Base-by-base conservation (phyloP, 2,888 invertebrate genomes). In the Drosophila mayaguana region DNA sequence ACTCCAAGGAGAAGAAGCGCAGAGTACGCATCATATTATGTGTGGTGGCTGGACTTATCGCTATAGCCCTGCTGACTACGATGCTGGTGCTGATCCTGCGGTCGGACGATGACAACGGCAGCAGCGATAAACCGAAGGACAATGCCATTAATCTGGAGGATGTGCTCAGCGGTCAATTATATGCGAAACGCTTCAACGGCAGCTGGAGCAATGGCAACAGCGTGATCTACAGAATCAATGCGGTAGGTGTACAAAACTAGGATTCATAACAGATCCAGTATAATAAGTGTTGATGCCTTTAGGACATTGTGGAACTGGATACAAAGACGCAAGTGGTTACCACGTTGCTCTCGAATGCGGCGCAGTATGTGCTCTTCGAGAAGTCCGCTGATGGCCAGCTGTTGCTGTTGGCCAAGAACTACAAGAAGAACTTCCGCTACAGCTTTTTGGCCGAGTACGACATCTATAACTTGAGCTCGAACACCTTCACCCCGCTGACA, bases 361-460 rank as follows among this genome's bases (percentile, higher is more conserved):
- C 66, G 0, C 88, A 91, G 2, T 91, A 92, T 67, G 75, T 83
- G 34, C 67, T 86, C 68, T 94, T 94, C 81, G 94, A 94, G 81
- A 92, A 96, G 69, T 96, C 96, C 0, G 94, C 95, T 0, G 96
- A 96, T 90, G 93, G 93, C 54, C 94, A 94, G 80, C 95, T 94
- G 88, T 88, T 96, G 63, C 92, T 96, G 59, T 92, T 96, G 74
- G 94, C 95, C 6, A 94, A 94, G 82, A 94, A 94, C 86, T 94
- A 94, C 76, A 94, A 94, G 88, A 96, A 95, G 96, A 94, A 96
- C 42, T 97, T 96, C 93, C 94, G 97, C 67, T 95, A 97, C 91
- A 97, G 97, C 80, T 97, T 95, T 91, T 92, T 95, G 59, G 97
- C 97, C 4, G 94, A 95, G 66, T 97, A 97, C 92, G 94, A 95